A percentile compares a stretch with the other conserved stretches of the same genome.
Evolutionary conservation across 1,140 invertebrate genomes (phyloP).

Genomic region (Zaprionus davidi): DNA sequence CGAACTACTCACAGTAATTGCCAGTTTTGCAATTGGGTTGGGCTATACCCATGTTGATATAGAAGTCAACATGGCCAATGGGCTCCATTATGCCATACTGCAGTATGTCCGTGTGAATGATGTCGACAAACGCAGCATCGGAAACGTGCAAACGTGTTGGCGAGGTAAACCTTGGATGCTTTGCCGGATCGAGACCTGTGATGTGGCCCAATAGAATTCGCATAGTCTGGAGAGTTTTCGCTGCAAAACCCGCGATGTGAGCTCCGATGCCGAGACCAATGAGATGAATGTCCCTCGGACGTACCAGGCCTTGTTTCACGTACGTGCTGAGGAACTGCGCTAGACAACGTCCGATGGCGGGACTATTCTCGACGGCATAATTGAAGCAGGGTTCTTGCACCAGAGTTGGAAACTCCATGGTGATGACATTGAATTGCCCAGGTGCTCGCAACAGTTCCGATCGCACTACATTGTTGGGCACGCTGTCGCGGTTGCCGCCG

Average conservation of each 20-base stretch:
- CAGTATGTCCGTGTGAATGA: constrained; percentile 48
- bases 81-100: constrained; percentile 32
- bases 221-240: neutral
- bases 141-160: constrained; percentile 35
- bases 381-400: neutral
- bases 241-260: constrained; percentile 8
- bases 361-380: neutral
- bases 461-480: neutral
- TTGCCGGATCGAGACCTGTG: constrained; percentile 15
- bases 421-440: constrained; percentile 1
- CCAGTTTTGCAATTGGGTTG: constrained; percentile 43
- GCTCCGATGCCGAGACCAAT: constrained; percentile 16
- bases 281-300: neutral
- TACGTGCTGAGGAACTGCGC: neutral
- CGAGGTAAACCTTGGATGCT: neutral
- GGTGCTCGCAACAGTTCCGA: neutral
- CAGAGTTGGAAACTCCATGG: neutral
- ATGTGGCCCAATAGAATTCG: neutral
- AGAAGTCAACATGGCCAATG: constrained; percentile 54
- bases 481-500: neutral
- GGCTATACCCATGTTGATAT: constrained; percentile 33
- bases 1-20: constrained; percentile 12
- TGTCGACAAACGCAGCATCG: constrained; percentile 53
- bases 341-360: neutral
- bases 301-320: neutral